Evolutionary conservation across 1,140 invertebrate genomes (phyloP).

Genomic region (Pseudoatta argentina): DNA sequence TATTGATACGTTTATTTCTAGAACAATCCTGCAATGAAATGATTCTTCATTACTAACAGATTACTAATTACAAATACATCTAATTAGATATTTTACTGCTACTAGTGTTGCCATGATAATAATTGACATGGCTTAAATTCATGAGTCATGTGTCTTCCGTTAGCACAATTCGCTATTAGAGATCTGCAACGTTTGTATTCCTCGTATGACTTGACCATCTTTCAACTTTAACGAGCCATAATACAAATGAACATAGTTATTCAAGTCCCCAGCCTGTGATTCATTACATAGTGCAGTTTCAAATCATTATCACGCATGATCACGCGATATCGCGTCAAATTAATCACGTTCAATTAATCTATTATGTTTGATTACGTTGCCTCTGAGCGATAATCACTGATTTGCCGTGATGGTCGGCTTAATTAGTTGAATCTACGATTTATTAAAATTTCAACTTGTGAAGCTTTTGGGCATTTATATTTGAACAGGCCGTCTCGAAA

Average conservation of each 20-base stretch:
- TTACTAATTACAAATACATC: not conserved
- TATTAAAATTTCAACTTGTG: not conserved
- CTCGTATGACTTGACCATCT: not conserved
- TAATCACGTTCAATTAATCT: not conserved
- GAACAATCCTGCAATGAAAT: too few relatives aligned
- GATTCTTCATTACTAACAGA: not conserved
- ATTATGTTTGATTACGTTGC: not conserved
- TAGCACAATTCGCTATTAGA: not conserved
- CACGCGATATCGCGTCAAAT: not conserved
- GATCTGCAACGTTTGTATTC: not conserved
- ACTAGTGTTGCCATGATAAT: not conserved
- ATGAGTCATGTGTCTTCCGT: not conserved
- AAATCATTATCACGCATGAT: conserved; percentile 14
- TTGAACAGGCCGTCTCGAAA: not conserved
- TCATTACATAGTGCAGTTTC: not conserved
- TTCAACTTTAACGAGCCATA: conserved; percentile 31
- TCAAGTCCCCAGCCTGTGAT: not conserved
- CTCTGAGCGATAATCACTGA: not conserved
- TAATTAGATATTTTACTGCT: conserved; percentile 2
- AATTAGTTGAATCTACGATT: not conserved
- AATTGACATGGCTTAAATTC: not conserved
- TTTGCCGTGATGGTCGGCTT: not conserved
- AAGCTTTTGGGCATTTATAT: not conserved
- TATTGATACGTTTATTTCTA: not conserved
- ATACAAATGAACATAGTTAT: conserved; percentile 28